Base-by-base conservation (phyloP, 1,140 invertebrate genomes). In the Manduca sexta region DNA sequence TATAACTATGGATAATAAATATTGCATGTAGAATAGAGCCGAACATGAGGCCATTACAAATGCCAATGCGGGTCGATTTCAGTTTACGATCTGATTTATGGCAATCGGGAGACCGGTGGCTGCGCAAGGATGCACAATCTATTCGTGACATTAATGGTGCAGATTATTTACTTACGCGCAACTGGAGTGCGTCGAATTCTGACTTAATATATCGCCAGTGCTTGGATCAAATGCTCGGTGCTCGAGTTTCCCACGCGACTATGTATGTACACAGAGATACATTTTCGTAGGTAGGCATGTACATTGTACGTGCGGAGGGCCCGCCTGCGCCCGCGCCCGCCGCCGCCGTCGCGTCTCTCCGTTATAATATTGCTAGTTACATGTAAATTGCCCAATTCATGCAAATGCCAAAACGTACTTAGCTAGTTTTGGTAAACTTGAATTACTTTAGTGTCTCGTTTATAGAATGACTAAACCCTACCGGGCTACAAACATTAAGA, bases 191-290 rank as follows among this genome's bases (percentile, higher is more conserved):
- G 67, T 78, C 64, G 68, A 74, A 73, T 70, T 68, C 64, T 67
- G 71, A 74, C 69, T 55, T 81, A 68, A 81, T 80, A 84, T 81
- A 81, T 74, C 56, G 47, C 43, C 47, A 39, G 51, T 42, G 37
- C 39, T 37, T 50, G 35, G 37, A 38, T 29, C 18, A 15, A 46
- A 43, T 48, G 47, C 14, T 45, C 11, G 48, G 29, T 45, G 43
- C 44, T 50, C 53, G 43, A 56, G 65, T 73, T 75, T 84, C 80
- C 80, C 80, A 81, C 80, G 80, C 64, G 53, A 58, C 29, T 17
- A 18, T 45, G 18, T 15, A 31, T 30, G 33, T 31, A 16, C 14
- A 10, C 14, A 31, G 13, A 15, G 41, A 7, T 14, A 30, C 30
- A n/a, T n/a, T n/a, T n/a, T n/a, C n/a, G n/a, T n/a, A n/a, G n/a